These are phyloP conservation scores for Bactericera cockerelli DNA, from an alignment of 1,140 invertebrate genomes.

Conservation along the genomic window DNA sequence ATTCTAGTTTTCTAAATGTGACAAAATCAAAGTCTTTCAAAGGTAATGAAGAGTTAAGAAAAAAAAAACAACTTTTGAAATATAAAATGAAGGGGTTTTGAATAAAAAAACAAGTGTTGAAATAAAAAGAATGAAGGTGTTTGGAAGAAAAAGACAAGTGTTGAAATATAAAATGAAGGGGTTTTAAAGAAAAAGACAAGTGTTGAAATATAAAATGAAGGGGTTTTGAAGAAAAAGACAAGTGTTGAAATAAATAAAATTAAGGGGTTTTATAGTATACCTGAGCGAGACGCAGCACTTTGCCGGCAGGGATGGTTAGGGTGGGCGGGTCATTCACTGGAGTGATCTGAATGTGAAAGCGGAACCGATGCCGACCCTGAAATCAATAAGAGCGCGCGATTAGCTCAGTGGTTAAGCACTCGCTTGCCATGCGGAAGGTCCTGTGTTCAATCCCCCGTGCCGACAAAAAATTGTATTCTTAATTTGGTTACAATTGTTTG, in stretches of 20 bases:
- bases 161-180: conserved; percentile 15
- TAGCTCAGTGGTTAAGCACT: too few species aligned
- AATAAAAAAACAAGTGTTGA: conserved; percentile 8
- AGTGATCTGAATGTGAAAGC: conserved; percentile 65
- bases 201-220: too few species aligned
- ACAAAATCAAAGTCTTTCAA: too few species aligned
- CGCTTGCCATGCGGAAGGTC: too few species aligned
- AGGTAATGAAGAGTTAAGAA: too few species aligned
- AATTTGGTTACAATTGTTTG: too few species aligned
- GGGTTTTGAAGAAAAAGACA: conserved; percentile 17
- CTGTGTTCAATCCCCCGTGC: too few species aligned
- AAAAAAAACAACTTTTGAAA: too few species aligned
- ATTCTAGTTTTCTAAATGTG: too few species aligned
- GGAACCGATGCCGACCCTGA: conserved; percentile 67
- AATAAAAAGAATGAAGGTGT: conserved; percentile 8
- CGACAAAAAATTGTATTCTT: too few species aligned
- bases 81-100: too few species aligned
- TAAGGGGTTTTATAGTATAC: conserved; percentile 25
- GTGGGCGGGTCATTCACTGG: conserved; percentile 78
- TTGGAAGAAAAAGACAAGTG: neutral
- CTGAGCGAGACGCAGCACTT: conserved; percentile 61
- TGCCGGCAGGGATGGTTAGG: conserved; percentile 51
- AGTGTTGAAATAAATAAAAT: conserved; percentile 17
- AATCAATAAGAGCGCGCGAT: conserved; percentile 27
- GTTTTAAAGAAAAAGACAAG: too few species aligned